Percentiles rank a stretch among this genome's conserved stretches.
Conservation (phyloP, 2,888 invertebrate genomes). For the Cepaea hortensis region DNA sequence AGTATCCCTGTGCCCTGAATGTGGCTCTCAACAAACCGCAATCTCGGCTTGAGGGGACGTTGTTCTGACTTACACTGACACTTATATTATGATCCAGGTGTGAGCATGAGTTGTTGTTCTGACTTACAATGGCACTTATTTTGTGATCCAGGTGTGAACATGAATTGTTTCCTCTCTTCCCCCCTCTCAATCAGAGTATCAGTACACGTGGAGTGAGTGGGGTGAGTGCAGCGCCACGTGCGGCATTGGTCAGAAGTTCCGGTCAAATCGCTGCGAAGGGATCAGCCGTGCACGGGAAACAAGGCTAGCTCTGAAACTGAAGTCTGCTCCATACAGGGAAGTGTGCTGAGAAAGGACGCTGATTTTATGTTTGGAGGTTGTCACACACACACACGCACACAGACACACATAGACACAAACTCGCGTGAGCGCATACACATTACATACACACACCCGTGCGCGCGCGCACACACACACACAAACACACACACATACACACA, state of each 20-base stretch:
- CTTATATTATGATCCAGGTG: too few relatives aligned
- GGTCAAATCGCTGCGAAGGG: slow-evolving; percentile 27
- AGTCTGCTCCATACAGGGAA: slow-evolving; percentile 18
- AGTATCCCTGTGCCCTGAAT: too few relatives aligned
- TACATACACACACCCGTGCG: too few relatives aligned
- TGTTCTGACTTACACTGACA: too few relatives aligned
- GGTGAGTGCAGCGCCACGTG: slow-evolving; percentile 92
- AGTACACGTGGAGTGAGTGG: slow-evolving; percentile 80
- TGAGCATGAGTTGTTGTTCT: too few relatives aligned
- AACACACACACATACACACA: too few relatives aligned
- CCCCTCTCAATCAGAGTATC: not conserved
- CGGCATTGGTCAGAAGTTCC: slow-evolving; percentile 79
- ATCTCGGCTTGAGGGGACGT: too few relatives aligned
- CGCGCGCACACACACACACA: too few relatives aligned
- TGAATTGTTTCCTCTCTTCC: not conserved
- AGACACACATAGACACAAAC: not conserved
- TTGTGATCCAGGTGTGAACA: too few relatives aligned
- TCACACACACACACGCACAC: not conserved
- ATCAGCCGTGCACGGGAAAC: slow-evolving; percentile 24
- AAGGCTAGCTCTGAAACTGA: slow-evolving; percentile 39
- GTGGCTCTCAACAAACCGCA: too few relatives aligned
- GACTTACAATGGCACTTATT: too few relatives aligned
- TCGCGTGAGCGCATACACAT: too few relatives aligned
- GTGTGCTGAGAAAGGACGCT: not conserved
- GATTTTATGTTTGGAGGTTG: not conserved